These are phyloP conservation scores for Charadrius vociferus DNA, from an alignment of 2,113 vertebrate species.

Conservation along the genomic window DNA sequence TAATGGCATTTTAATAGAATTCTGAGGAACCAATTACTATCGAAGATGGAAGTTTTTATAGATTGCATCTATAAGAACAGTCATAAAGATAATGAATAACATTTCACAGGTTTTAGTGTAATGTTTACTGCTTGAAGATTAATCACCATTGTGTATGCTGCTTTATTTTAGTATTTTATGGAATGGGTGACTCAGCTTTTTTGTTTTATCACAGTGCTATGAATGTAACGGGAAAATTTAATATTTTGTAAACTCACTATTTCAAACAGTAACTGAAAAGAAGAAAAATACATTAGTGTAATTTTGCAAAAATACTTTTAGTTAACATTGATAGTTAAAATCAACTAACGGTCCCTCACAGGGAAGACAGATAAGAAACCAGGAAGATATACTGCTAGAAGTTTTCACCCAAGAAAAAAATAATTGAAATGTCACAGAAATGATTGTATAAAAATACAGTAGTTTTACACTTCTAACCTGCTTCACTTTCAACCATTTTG, in stretches of 20 bases:
- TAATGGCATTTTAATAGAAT: not conserved
- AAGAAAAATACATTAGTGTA: not conserved
- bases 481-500: not conserved
- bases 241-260: not conserved
- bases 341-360: not conserved
- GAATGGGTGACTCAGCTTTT: not conserved
- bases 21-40: not conserved
- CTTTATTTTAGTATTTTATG: not conserved
- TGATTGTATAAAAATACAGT: not conserved
- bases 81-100: not conserved
- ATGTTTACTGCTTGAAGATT: not conserved
- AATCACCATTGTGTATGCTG: not conserved
- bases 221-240: not conserved
- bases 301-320: not conserved
- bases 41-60: not conserved
- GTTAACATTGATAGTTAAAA: not conserved
- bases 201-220: not conserved
- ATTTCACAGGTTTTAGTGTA: not conserved
- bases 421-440: not conserved
- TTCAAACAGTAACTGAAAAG: not conserved
- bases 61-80: not conserved
- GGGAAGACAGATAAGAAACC: not conserved
- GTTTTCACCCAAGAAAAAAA: not conserved
- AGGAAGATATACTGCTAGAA: not conserved
- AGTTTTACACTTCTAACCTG: not conserved